Evolutionary conservation across 2,113 vertebrate species (phyloP).

Genomic region (Cygnus buccinator): DNA sequence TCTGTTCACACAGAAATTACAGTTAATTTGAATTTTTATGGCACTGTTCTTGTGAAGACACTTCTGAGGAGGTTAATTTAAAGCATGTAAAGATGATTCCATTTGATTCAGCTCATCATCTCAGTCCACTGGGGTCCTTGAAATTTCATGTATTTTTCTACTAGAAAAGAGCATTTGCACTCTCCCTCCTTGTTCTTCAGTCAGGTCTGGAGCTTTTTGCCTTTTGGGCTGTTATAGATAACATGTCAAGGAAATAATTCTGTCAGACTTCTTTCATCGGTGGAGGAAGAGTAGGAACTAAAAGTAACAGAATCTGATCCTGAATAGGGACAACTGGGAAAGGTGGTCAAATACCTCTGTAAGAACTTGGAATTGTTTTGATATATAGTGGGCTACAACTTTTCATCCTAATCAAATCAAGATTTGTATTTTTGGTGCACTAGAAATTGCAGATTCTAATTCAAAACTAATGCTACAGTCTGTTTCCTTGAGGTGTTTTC

Average conservation of each 20-base stretch:
- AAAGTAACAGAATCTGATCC: background rate
- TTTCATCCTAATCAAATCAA: background rate
- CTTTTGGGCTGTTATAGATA: background rate
- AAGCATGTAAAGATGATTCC: slow-evolving; percentile 41
- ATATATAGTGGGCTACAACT: background rate
- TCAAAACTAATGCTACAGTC: background rate
- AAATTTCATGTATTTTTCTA: background rate
- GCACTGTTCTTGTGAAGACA: slow-evolving; percentile 27
- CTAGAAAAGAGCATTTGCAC: background rate
- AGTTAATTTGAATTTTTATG: slow-evolving; percentile 69
- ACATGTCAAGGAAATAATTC: background rate
- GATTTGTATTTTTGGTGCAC: background rate
- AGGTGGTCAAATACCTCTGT: background rate
- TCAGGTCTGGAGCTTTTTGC: background rate
- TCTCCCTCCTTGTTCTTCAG: background rate
- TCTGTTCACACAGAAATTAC: slow-evolving; percentile 53
- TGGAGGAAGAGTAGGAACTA: background rate
- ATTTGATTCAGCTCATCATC: slow-evolving; percentile 19
- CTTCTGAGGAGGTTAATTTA: slow-evolving; percentile 53
- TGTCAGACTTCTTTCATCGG: background rate
- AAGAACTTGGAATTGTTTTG: background rate
- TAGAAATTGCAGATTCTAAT: background rate
- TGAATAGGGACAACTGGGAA: background rate
- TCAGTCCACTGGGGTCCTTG: background rate
- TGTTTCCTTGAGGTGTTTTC: background rate